These are phyloP conservation scores for Chloroclysta siterata DNA, from an alignment of 2,888 invertebrate species.

Conservation along the genomic window DNA sequence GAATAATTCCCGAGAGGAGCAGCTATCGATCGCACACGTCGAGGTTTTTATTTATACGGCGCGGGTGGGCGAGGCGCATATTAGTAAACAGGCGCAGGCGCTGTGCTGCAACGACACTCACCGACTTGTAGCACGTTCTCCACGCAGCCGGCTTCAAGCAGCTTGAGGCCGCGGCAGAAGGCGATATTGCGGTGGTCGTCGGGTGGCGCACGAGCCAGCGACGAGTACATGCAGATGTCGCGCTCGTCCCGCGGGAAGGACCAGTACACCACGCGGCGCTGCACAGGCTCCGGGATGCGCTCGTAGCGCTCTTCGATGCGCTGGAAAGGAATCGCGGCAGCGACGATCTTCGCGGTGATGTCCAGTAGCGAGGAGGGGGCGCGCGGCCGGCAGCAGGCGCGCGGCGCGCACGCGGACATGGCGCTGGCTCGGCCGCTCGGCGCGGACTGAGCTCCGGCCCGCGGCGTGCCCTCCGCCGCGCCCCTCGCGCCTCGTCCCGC, in stretches of 20 bases:
- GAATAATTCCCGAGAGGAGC: conserved; percentile 84
- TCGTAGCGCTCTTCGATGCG: conserved; percentile 94
- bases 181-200: conserved; percentile 92
- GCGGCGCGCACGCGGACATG: conserved; percentile 82
- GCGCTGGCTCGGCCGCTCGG: conserved; percentile 83
- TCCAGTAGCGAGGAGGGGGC: conserved; percentile 91
- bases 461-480: conserved; percentile 43
- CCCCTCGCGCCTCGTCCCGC: conserved; percentile 44
- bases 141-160: conserved; percentile 92
- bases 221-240: conserved; percentile 96
- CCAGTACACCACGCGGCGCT: conserved; percentile 94
- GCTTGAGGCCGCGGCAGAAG: conserved; percentile 93
- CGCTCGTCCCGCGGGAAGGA: conserved; percentile 94
- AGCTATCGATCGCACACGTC: conserved; percentile 85
- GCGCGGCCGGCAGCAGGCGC: conserved; percentile 83
- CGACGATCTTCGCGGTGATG: conserved; percentile 93
- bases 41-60: conserved; percentile 84
- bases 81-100: conserved; percentile 85
- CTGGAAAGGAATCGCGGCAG: conserved; percentile 93
- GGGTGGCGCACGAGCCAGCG: conserved; percentile 86
- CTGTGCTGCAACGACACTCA: conserved; percentile 84
- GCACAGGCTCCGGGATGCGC: conserved; percentile 95
- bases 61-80: conserved; percentile 84
- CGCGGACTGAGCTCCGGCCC: conserved; percentile 75
- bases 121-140: conserved; percentile 95